Conservation (phyloP, 2,797 vertebrate genomes). For the Mormyrops boulengeri region DNA sequence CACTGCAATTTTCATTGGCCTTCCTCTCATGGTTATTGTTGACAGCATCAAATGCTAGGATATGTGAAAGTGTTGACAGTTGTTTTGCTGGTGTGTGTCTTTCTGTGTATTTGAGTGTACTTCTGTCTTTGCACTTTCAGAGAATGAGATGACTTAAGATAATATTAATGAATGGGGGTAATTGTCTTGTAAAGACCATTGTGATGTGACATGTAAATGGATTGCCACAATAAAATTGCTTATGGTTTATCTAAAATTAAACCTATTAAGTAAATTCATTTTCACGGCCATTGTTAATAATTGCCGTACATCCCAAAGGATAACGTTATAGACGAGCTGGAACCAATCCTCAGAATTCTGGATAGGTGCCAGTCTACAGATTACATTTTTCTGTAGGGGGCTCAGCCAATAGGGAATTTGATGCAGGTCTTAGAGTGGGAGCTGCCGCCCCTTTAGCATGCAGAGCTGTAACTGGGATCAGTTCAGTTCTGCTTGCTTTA, state of each 20-base stretch:
- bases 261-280: conserved; percentile 5
- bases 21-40: background rate
- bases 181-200: background rate
- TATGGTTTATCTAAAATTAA: conserved; percentile 16
- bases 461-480: background rate
- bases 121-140: background rate
- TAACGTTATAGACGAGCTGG: background rate
- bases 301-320: background rate
- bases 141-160: background rate
- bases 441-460: background rate
- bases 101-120: conserved; percentile 2
- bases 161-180: background rate
- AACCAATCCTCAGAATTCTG: background rate
- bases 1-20: background rate
- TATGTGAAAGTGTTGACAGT: background rate
- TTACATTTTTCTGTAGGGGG: background rate
- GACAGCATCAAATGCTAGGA: background rate
- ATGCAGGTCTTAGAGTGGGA: background rate
- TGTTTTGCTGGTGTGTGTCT: background rate
- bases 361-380: background rate
- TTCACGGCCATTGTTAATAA: background rate
- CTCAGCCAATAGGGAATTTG: background rate
- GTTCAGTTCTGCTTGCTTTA: background rate
- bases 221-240: background rate
- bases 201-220: background rate